phyloP scores from a whole-genome alignment of 2,113 vertebrate genomes.

The Percina caprodes region DNA sequence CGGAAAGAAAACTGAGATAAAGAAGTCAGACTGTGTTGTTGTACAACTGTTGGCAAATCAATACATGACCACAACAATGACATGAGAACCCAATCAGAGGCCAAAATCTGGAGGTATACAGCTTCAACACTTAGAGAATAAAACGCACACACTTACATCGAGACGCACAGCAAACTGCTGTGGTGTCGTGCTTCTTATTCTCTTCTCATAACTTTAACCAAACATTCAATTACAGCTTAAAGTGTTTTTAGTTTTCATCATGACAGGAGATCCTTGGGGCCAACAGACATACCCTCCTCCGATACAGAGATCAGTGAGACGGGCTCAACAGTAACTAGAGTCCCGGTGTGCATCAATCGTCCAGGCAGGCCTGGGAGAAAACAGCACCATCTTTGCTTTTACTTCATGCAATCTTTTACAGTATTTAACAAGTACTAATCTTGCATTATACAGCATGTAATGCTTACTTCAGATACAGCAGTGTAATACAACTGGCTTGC shows the following conservation, averaged over 20 bases:
- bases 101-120: slow-evolving; percentile 40
- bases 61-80: slow-evolving; percentile 70
- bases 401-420: background rate
- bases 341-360: slow-evolving; percentile 54
- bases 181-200: background rate
- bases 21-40: slow-evolving; percentile 56
- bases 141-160: slow-evolving; percentile 14
- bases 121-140: slow-evolving; percentile 5
- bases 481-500: background rate
- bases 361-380: slow-evolving; percentile 10
- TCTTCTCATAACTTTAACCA: background rate
- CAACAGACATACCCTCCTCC: slow-evolving; percentile 23
- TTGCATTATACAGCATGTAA: background rate
- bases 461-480: slow-evolving; percentile 10
- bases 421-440: slow-evolving; percentile 11
- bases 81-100: slow-evolving; percentile 52
- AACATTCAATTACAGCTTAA: slow-evolving; percentile 30
- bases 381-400: background rate
- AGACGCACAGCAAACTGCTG: background rate
- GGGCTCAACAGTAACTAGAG: slow-evolving; percentile 48
- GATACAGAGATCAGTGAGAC: slow-evolving; percentile 47
- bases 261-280: slow-evolving; percentile 22
- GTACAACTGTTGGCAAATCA: slow-evolving; percentile 62
- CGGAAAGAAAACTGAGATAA: slow-evolving; percentile 46
- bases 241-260: slow-evolving; percentile 32